Evolutionary conservation across 1,140 invertebrate species (phyloP).

Genomic region (Ctenoplectra terminalis): DNA sequence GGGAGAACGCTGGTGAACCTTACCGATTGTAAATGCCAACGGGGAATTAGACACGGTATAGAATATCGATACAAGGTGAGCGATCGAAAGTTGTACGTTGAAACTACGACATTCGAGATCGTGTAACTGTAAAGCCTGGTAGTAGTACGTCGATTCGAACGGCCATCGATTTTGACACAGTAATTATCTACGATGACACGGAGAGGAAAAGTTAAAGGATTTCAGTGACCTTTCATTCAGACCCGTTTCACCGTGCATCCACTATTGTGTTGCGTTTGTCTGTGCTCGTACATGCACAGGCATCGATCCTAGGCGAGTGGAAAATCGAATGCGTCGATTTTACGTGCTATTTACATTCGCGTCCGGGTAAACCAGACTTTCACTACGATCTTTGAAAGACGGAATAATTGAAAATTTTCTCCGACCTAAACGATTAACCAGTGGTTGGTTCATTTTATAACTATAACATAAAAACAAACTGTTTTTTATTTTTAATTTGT

Average conservation of each 20-base stretch:
- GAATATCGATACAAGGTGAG: neutral
- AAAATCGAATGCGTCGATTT: neutral
- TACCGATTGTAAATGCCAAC: neutral
- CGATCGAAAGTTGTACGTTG: neutral
- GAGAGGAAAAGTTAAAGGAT: conserved; percentile 27
- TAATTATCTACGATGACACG: neutral
- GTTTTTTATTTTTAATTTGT: too few species aligned
- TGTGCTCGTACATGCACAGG: neutral
- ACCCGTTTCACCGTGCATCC: neutral
- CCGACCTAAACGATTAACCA: too few species aligned
- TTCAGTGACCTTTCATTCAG: conserved; percentile 30
- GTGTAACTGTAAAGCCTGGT: too few species aligned
- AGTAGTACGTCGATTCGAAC: too few species aligned
- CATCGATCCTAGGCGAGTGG: neutral
- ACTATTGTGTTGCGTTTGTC: neutral
- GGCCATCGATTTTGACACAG: conserved; percentile 20
- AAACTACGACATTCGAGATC: neutral
- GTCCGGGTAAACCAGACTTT: too few species aligned
- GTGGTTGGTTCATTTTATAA: too few species aligned
- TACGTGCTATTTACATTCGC: neutral
- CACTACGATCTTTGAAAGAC: too few species aligned
- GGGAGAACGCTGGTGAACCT: neutral
- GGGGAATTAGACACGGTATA: neutral
- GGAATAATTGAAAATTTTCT: too few species aligned
- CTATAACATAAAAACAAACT: too few species aligned